A percentile compares a stretch with the other conserved stretches of the same genome.
Evolutionary conservation across 1,140 invertebrate species (phyloP).

Genomic region (Tetragnatha versicolor): DNA sequence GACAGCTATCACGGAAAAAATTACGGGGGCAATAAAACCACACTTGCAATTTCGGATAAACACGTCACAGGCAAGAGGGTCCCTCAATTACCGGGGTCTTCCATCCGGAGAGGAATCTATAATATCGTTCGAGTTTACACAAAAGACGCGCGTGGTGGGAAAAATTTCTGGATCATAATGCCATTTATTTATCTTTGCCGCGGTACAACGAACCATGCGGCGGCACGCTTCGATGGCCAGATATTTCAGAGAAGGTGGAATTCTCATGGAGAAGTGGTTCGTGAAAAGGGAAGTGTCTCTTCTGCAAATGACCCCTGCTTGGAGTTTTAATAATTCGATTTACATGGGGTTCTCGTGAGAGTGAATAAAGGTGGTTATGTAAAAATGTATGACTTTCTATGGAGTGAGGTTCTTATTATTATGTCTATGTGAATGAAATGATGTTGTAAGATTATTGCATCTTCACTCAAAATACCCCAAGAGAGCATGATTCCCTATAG

Average conservation of each 20-base stretch:
- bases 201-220: slow-evolving; percentile 34
- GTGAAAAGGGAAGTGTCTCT: slow-evolving; percentile 20
- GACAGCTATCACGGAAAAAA: slow-evolving; percentile 1
- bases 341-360: too few species aligned
- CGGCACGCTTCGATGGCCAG: slow-evolving; percentile 20
- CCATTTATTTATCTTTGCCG: slow-evolving; percentile 21
- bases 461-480: too few species aligned
- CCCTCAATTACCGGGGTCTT: slow-evolving; percentile 14
- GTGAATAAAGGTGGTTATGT: too few species aligned
- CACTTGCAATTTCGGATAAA: slow-evolving; percentile 11
- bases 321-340: too few species aligned
- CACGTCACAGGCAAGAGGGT: slow-evolving; percentile 2
- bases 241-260: background rate
- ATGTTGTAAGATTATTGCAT: too few species aligned
- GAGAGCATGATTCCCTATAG: too few species aligned
- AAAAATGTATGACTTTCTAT: too few species aligned
- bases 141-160: slow-evolving; percentile 27
- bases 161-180: slow-evolving; percentile 43
- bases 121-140: background rate
- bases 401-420: too few species aligned
- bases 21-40: slow-evolving; percentile 11
- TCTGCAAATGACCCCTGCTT: background rate
- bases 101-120: slow-evolving; percentile 29
- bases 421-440: too few species aligned
- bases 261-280: slow-evolving; percentile 25